A percentile compares a stretch with the other conserved stretches of the same genome.
phyloP scores from a whole-genome alignment of 1,140 invertebrate species.

The Drosophila lini region DNA sequence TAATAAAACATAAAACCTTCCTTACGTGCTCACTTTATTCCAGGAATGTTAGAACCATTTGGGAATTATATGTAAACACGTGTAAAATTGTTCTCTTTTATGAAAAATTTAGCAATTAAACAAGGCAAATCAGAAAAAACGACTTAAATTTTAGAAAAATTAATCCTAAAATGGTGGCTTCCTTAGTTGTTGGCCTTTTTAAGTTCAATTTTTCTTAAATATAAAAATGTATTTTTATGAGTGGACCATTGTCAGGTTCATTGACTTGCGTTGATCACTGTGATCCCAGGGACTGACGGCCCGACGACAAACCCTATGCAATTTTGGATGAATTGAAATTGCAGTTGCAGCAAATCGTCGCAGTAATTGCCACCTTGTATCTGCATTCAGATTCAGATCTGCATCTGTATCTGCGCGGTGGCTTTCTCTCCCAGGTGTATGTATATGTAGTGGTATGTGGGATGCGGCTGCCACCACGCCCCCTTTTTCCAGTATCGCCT shows the following conservation, averaged over 20 bases:
- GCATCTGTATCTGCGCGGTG: slow-evolving; percentile 15
- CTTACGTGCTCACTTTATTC: too few relatives aligned
- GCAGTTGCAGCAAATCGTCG: slow-evolving; percentile 38
- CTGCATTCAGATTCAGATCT: slow-evolving; percentile 29
- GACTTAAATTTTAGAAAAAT: too few relatives aligned
- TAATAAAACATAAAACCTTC: too few relatives aligned
- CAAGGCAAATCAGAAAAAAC: too few relatives aligned
- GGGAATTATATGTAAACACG: too few relatives aligned
- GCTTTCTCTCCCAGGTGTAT: slow-evolving; percentile 67
- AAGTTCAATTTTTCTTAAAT: too few relatives aligned
- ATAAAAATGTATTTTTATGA: too few relatives aligned
- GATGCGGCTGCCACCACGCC: slow-evolving; percentile 5
- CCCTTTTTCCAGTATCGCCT: slow-evolving; percentile 45
- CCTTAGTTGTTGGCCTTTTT: too few relatives aligned
- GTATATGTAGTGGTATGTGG: slow-evolving; percentile 5
- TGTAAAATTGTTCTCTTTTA: too few relatives aligned
- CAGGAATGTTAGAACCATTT: too few relatives aligned
- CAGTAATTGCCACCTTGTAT: slow-evolving; percentile 61
- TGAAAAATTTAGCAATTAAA: too few relatives aligned
- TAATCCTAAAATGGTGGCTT: too few relatives aligned
- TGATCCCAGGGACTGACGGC: slow-evolving; percentile 32
- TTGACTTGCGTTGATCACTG: slow-evolving; percentile 41
- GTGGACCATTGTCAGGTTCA: slow-evolving; percentile 15
- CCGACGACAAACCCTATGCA: slow-evolving; percentile 34
- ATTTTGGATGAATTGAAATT: slow-evolving; percentile 57